Conservation (phyloP, 64 coral and sea anemone genomes). For the Catalaphyllia jardinei region DNA sequence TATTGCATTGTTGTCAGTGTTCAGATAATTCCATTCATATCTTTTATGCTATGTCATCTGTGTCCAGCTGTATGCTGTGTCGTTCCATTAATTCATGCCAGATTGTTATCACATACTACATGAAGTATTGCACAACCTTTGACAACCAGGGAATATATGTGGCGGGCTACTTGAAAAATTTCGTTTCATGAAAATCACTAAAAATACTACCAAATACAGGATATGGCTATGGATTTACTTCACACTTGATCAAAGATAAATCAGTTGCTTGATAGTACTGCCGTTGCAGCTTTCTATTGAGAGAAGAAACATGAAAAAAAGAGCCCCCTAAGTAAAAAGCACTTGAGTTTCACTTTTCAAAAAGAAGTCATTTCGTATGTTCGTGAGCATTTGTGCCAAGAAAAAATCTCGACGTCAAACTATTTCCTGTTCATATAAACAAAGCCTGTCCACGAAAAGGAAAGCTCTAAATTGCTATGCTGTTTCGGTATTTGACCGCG, state of each 20-base stretch:
- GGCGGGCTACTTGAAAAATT: not conserved
- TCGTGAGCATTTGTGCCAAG: not conserved
- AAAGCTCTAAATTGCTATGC: not conserved
- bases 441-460: not conserved
- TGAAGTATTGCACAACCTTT: not conserved
- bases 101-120: not conserved
- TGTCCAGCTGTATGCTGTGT: not conserved
- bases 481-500: conserved; percentile 7
- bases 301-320: not conserved
- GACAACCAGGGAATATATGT: too few species aligned
- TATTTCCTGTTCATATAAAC: conserved; percentile 28
- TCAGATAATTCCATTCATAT: conserved; percentile 8
- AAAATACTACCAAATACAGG: not conserved
- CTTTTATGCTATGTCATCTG: not conserved
- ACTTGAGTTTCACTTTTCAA: not conserved
- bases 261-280: not conserved
- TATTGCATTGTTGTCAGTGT: not conserved
- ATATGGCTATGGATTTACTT: not conserved
- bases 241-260: not conserved
- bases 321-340: not conserved
- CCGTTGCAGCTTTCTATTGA: not conserved
- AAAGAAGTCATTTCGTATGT: not conserved
- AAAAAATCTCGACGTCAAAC: conserved; percentile 5
- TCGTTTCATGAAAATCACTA: not conserved
- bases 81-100: not conserved